Conservation (phyloP, 2,888 invertebrate genomes). For the Yponomeuta evonymella region DNA sequence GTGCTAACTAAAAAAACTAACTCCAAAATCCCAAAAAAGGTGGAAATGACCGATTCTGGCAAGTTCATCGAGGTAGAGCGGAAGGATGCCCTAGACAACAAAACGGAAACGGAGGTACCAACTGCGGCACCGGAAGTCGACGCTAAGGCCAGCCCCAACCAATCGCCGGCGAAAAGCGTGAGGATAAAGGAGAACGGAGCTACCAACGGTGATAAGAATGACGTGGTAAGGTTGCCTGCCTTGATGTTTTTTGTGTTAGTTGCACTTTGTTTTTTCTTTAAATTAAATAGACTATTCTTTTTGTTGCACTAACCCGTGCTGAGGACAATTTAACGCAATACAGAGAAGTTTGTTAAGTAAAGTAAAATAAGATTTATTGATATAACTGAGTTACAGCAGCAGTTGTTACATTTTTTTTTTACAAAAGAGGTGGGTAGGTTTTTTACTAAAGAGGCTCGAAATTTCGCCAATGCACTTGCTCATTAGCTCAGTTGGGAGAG, state of each 20-base stretch:
- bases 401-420: too few relatives aligned
- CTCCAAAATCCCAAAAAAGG: slow-evolving; percentile 53
- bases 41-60: slow-evolving; percentile 69
- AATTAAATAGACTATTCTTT: too few relatives aligned
- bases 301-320: too few relatives aligned
- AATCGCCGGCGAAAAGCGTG: slow-evolving; percentile 63
- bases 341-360: too few relatives aligned
- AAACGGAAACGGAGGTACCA: slow-evolving; percentile 1
- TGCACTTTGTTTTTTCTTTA: background rate
- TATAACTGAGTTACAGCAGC: too few relatives aligned
- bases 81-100: slow-evolving; percentile 34
- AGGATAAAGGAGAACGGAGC: slow-evolving; percentile 67
- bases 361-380: too few relatives aligned
- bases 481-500: too few relatives aligned
- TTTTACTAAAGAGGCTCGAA: too few relatives aligned
- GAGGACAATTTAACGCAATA: too few relatives aligned
- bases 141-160: slow-evolving; percentile 44
- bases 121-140: slow-evolving; percentile 11
- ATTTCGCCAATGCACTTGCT: too few relatives aligned
- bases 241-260: slow-evolving; percentile 2
- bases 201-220: slow-evolving; percentile 39
- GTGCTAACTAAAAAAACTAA: slow-evolving; percentile 49
- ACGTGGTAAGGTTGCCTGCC: slow-evolving; percentile 44
- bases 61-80: slow-evolving; percentile 73
- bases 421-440: too few relatives aligned